phyloP scores from a whole-genome alignment of 2,797 vertebrate species.

The Scolopax rusticola region DNA sequence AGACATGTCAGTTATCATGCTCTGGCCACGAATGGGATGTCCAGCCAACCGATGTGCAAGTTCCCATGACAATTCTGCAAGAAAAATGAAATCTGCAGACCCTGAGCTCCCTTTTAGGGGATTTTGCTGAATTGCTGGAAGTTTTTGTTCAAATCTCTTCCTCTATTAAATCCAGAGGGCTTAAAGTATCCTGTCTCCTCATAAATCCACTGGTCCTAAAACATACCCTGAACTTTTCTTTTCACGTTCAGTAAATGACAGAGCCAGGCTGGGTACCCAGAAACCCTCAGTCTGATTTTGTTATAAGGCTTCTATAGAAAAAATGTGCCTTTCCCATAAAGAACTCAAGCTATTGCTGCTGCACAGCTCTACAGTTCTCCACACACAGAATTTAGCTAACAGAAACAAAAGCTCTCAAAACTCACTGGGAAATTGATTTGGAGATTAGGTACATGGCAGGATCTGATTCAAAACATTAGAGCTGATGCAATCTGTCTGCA shows the following conservation, averaged over 20 bases:
- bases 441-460: background rate
- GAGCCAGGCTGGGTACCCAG: background rate
- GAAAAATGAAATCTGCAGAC: background rate
- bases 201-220: background rate
- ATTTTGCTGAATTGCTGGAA: background rate
- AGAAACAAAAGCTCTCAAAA: background rate
- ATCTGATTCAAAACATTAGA: background rate
- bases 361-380: background rate
- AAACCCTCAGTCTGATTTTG: background rate
- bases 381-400: background rate
- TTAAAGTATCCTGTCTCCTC: background rate
- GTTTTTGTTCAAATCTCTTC: background rate
- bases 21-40: background rate
- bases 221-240: background rate
- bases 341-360: background rate
- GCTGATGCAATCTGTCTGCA: background rate
- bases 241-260: background rate
- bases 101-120: background rate
- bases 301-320: background rate
- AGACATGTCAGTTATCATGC: rapidly evolving
- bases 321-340: background rate
- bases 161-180: background rate
- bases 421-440: background rate
- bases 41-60: rapidly evolving
- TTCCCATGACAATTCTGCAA: background rate